Percentiles rank a stretch among this genome's conserved stretches.
Evolutionary conservation across 2,113 vertebrate genomes (phyloP).

Genomic region (Osmerus eperlanus): DNA sequence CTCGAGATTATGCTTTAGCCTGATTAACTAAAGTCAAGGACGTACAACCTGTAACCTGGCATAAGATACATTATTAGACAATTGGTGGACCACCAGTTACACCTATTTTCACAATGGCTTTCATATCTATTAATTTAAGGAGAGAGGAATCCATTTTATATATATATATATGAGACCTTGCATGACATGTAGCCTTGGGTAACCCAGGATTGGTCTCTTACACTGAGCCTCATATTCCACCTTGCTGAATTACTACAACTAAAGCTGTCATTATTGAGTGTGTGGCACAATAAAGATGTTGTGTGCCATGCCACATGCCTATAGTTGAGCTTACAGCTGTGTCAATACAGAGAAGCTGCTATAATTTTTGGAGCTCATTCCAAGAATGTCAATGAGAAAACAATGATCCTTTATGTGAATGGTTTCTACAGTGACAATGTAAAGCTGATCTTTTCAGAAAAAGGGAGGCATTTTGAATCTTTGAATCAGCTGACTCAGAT

Average conservation of each 20-base stretch:
- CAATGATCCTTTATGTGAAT: conserved; percentile 58
- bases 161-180: conserved; percentile 22
- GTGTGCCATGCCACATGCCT: conserved; percentile 56
- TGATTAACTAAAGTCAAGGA: too few species aligned
- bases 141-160: too few species aligned
- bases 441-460: conserved; percentile 37
- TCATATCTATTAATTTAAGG: too few species aligned
- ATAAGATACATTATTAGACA: too few species aligned
- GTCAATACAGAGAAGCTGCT: conserved; percentile 63
- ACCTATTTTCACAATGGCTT: too few species aligned
- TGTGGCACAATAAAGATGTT: conserved; percentile 59
- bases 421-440: conserved; percentile 48
- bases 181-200: conserved; percentile 61
- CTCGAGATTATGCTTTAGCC: too few species aligned
- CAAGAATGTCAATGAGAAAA: conserved; percentile 48
- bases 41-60: too few species aligned
- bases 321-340: conserved; percentile 68
- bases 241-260: conserved; percentile 60
- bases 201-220: conserved; percentile 58
- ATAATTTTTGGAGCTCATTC: conserved; percentile 49
- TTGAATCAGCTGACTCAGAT: too few species aligned
- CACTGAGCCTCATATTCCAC: conserved; percentile 40
- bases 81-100: too few species aligned
- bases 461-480: not conserved
- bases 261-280: conserved; percentile 71